These are phyloP conservation scores for Drosophila quadrilineata DNA, from an alignment of 1,140 invertebrate genomes.

Conservation along the genomic window DNA sequence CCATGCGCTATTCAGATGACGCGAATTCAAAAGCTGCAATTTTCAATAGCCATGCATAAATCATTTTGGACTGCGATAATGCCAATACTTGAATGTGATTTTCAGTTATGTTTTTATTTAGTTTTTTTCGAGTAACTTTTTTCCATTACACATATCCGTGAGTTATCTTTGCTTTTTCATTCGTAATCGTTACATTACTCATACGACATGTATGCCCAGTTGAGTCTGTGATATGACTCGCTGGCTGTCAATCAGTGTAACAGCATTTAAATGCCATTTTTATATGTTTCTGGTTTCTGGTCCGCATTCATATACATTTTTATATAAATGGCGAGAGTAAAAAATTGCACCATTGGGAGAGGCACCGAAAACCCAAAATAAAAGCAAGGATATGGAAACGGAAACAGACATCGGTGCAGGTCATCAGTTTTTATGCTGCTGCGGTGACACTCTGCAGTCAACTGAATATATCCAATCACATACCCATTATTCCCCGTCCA, in stretches of 20 bases:
- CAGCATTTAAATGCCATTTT: slow-evolving; percentile 66
- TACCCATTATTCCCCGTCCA: no score
- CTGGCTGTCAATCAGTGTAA: slow-evolving; percentile 70
- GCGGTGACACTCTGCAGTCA: slow-evolving; percentile 56
- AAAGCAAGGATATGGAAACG: slow-evolving; percentile 6
- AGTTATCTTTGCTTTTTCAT: slow-evolving; percentile 14
- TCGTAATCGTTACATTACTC: slow-evolving; percentile 68
- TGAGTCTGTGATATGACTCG: slow-evolving; percentile 17
- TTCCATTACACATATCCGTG: not conserved
- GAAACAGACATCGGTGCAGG: slow-evolving; percentile 69
- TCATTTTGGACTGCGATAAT: slow-evolving; percentile 9
- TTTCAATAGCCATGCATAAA: slow-evolving; percentile 12
- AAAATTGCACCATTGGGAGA: slow-evolving; percentile 64
- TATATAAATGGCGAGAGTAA: no score
- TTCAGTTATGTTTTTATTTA: slow-evolving; percentile 5
- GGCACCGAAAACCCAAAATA: not conserved
- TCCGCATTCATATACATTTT: no score
- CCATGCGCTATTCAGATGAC: not conserved
- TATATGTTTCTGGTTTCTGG: no score
- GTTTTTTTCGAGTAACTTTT: not conserved
- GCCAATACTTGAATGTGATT: not conserved
- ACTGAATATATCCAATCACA: slow-evolving; percentile 4
- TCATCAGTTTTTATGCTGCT: slow-evolving; percentile 71
- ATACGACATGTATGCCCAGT: slow-evolving; percentile 48
- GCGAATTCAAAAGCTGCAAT: not conserved